A percentile compares a stretch with the other conserved stretches of the same genome.
Conservation (phyloP, 2,888 invertebrate species). For the Temnothorax ravouxi region DNA sequence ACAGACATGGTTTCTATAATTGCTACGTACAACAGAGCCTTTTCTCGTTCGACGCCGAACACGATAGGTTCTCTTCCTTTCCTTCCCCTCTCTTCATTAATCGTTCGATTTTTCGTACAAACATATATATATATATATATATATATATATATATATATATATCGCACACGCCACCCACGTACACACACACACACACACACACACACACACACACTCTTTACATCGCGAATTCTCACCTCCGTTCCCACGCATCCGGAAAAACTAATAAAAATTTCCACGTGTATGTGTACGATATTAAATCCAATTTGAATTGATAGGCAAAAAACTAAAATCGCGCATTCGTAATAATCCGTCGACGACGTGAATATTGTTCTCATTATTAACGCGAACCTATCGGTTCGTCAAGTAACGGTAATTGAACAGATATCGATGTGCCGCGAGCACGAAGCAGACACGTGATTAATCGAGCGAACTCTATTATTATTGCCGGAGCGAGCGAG, state of each 20-base stretch:
- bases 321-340: neutral
- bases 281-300: neutral
- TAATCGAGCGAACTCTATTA: slow-evolving; percentile 51
- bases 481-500: slow-evolving; percentile 45
- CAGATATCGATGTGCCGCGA: slow-evolving; percentile 42
- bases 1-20: slow-evolving; percentile 84
- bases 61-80: slow-evolving; percentile 74
- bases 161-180: neutral
- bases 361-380: slow-evolving; percentile 1
- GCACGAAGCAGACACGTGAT: slow-evolving; percentile 51
- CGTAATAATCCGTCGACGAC: neutral
- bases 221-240: neutral
- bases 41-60: slow-evolving; percentile 77
- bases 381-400: slow-evolving; percentile 4
- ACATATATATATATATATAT: neutral
- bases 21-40: slow-evolving; percentile 83
- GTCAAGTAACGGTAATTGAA: slow-evolving; percentile 46
- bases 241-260: neutral
- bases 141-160: neutral
- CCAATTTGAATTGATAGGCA: neutral
- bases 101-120: neutral
- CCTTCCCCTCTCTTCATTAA: slow-evolving; percentile 22
- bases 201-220: neutral
- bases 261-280: neutral
- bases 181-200: neutral